These are phyloP conservation scores for Entelurus aequoreus DNA, from an alignment of 2,113 vertebrate genomes.

Conservation along the genomic window DNA sequence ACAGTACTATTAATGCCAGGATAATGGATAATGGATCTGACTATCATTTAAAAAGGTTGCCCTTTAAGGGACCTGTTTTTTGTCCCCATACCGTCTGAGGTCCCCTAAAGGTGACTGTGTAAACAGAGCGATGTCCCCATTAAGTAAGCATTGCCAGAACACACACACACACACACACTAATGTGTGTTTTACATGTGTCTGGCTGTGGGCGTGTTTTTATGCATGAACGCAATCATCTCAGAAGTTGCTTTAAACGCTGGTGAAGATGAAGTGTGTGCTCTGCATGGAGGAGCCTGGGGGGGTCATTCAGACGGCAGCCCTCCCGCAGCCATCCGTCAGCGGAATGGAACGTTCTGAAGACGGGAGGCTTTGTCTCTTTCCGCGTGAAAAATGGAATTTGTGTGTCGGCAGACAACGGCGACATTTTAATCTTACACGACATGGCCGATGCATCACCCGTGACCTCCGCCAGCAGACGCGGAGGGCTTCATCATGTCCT, in stretches of 20 bases:
- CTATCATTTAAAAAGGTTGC: too few relatives aligned
- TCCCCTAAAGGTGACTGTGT: too few relatives aligned
- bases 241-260: constrained; percentile 15
- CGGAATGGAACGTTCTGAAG: constrained; percentile 42
- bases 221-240: constrained; percentile 25
- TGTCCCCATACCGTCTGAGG: too few relatives aligned
- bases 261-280: constrained; percentile 40
- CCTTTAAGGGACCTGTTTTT: too few relatives aligned
- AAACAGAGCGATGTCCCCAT: too few relatives aligned
- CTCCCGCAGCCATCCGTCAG: constrained; percentile 36
- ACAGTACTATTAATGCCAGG: too few relatives aligned
- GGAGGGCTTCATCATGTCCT: neutral
- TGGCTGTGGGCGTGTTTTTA: constrained; percentile 1
- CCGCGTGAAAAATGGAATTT: neutral
- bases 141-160: too few relatives aligned
- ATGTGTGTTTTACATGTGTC: neutral
- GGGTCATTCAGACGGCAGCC: constrained; percentile 38
- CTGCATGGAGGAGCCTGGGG: constrained; percentile 47
- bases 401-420: constrained; percentile 2
- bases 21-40: too few relatives aligned
- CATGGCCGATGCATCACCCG: neutral
- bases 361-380: constrained; percentile 10
- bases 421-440: constrained; percentile 1
- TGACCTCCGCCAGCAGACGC: constrained; percentile 2
- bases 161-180: constrained; percentile 10